A percentile compares a stretch with the other conserved stretches of the same genome.
phyloP scores from a whole-genome alignment of 1,140 invertebrate genomes.

The Oryctes rhinoceros region DNA sequence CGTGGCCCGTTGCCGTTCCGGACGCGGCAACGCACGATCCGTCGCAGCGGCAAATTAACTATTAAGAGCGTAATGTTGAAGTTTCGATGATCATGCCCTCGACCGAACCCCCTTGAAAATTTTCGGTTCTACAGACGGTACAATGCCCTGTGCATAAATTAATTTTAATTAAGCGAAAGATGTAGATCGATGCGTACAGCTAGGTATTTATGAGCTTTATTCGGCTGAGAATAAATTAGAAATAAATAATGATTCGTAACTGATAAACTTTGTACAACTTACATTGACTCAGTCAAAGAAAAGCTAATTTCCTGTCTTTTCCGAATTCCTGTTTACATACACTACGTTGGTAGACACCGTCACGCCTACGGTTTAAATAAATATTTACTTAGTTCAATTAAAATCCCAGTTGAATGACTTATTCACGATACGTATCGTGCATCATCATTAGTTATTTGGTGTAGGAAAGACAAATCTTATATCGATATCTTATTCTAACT shows the following conservation, averaged over 20 bases:
- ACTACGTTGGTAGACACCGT: too few species aligned
- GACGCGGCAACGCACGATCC: not conserved
- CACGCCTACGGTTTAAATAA: too few species aligned
- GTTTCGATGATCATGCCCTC: not conserved
- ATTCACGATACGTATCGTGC: too few species aligned
- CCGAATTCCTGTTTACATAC: too few species aligned
- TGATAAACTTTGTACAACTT: not conserved
- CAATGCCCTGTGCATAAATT: not conserved
- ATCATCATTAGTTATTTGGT: too few species aligned
- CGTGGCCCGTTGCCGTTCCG: not conserved
- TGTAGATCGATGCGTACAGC: not conserved
- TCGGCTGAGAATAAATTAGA: not conserved
- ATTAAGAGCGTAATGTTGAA: conserved; percentile 8
- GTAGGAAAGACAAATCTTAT: too few species aligned
- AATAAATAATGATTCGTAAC: not conserved
- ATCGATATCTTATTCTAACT: too few species aligned
- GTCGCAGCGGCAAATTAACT: not conserved
- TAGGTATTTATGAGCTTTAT: not conserved
- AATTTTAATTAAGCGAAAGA: not conserved
- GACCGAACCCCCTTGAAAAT: not conserved
- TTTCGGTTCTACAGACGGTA: not conserved
- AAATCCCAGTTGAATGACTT: too few species aligned
- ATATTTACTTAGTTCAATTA: too few species aligned
- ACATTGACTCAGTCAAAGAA: too few species aligned
- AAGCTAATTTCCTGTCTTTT: too few species aligned